A percentile compares a stretch with the other conserved stretches of the same genome.
These are phyloP conservation scores for Campylorhamphus procurvoides DNA, from an alignment of 2,113 vertebrate genomes.

Conservation along the genomic window DNA sequence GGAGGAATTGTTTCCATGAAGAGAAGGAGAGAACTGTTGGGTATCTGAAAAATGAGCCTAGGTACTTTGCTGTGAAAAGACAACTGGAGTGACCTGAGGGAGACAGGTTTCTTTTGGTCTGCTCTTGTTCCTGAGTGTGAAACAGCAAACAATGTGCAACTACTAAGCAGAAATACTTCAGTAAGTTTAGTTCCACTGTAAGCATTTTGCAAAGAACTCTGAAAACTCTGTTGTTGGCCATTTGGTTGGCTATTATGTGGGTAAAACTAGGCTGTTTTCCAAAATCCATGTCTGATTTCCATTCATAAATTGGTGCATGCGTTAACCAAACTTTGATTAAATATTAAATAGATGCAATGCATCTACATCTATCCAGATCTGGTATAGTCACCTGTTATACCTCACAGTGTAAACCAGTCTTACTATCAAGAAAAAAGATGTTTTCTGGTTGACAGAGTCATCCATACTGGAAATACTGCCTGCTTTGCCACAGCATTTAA, in stretches of 20 bases:
- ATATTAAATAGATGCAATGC: background rate
- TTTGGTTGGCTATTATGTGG: slow-evolving; percentile 10
- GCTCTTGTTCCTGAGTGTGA: slow-evolving; percentile 14
- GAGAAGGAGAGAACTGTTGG: background rate
- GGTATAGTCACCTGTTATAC: background rate
- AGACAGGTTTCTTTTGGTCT: slow-evolving; percentile 41
- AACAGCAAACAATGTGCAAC: slow-evolving; percentile 7
- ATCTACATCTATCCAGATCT: background rate
- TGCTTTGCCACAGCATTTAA: background rate
- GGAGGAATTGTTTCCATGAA: slow-evolving; percentile 25
- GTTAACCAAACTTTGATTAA: slow-evolving; percentile 31
- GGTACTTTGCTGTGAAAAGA: slow-evolving; percentile 7
- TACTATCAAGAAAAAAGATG: background rate
- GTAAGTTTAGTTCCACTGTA: background rate
- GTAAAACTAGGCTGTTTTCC: background rate
- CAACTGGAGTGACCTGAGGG: slow-evolving; percentile 32
- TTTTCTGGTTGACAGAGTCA: background rate
- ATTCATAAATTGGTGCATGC: slow-evolving; percentile 42
- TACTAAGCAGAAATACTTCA: background rate
- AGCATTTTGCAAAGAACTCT: slow-evolving; percentile 19
- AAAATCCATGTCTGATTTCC: slow-evolving; percentile 20
- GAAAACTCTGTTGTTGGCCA: background rate
- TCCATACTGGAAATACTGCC: background rate
- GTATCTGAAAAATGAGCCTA: background rate
- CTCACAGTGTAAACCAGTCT: background rate